Evolutionary conservation across 2,888 invertebrate species (phyloP).

Genomic region (Melanophora roralis): DNA sequence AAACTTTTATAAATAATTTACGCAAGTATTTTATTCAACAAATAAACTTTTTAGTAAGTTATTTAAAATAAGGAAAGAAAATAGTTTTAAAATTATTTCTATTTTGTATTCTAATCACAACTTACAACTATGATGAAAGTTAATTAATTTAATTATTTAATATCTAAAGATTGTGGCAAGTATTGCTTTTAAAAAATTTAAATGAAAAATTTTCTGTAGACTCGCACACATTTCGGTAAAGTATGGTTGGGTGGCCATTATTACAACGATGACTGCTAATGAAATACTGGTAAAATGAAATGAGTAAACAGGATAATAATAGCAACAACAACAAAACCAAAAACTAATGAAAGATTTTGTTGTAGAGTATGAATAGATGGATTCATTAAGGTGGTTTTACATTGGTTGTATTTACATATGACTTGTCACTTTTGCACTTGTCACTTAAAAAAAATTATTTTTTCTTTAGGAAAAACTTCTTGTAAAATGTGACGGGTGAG

Average conservation of each 20-base stretch:
- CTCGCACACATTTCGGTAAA: conserved; percentile 35
- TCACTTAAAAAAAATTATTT: no score
- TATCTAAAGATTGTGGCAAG: neutral
- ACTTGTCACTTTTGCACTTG: no score
- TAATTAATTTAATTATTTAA: no score
- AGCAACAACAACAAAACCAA: neutral
- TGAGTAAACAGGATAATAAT: conserved; percentile 19
- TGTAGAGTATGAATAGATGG: neutral
- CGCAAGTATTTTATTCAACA: no score
- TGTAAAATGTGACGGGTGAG: no score
- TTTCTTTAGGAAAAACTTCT: no score
- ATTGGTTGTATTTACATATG: conserved; percentile 3
- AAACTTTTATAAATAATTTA: no score
- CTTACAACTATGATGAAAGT: no score
- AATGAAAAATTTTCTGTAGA: conserved; percentile 32
- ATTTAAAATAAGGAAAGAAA: no score
- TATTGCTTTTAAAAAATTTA: conserved; percentile 36
- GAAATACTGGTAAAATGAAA: conserved; percentile 22
- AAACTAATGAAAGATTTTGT: conserved; percentile 2
- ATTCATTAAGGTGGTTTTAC: conserved; percentile 1
- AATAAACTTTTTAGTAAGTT: no score
- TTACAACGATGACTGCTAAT: neutral
- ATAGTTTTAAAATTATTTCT: no score
- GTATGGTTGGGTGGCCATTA: conserved; percentile 26
- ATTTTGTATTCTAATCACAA: no score